These are phyloP conservation scores for Campodea augens DNA, from an alignment of 1,140 invertebrate species.

Conservation along the genomic window DNA sequence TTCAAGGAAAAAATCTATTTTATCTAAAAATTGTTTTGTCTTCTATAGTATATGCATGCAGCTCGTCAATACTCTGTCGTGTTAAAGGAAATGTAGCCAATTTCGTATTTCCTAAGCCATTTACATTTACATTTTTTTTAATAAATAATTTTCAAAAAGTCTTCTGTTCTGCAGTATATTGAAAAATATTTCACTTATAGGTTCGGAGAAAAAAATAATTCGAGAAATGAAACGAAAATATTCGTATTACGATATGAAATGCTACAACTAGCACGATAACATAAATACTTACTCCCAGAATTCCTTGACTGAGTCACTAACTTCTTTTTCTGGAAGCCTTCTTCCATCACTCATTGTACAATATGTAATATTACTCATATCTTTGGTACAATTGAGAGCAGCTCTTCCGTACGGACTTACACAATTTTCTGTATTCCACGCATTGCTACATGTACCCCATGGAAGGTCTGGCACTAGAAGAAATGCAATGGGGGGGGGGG, in stretches of 20 bases:
- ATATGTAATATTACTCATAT: background rate
- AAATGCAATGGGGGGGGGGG: background rate
- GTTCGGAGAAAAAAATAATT: conserved; percentile 7
- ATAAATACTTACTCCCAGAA: conserved; percentile 96
- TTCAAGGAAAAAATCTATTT: too few species aligned
- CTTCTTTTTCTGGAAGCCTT: conserved; percentile 22
- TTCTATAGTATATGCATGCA: too few species aligned
- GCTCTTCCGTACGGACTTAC: conserved; percentile 60
- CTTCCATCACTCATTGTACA: background rate
- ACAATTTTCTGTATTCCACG: conserved; percentile 73
- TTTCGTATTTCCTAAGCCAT: too few species aligned
- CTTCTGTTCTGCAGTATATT: too few species aligned
- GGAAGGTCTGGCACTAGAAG: conserved; percentile 48
- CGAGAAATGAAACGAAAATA: conserved; percentile 1
- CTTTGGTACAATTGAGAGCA: conserved; percentile 31
- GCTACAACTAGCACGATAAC: too few species aligned
- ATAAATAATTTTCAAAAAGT: too few species aligned
- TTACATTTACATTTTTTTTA: too few species aligned
- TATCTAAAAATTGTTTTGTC: too few species aligned
- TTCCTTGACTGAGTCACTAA: conserved; percentile 81
- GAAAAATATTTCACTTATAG: too few species aligned
- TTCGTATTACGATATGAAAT: background rate
- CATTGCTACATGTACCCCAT: conserved; percentile 86
- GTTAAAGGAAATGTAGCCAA: too few species aligned
- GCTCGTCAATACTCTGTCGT: too few species aligned